These are phyloP conservation scores for Borostomias antarcticus DNA, from an alignment of 2,797 vertebrate species.

Conservation along the genomic window DNA sequence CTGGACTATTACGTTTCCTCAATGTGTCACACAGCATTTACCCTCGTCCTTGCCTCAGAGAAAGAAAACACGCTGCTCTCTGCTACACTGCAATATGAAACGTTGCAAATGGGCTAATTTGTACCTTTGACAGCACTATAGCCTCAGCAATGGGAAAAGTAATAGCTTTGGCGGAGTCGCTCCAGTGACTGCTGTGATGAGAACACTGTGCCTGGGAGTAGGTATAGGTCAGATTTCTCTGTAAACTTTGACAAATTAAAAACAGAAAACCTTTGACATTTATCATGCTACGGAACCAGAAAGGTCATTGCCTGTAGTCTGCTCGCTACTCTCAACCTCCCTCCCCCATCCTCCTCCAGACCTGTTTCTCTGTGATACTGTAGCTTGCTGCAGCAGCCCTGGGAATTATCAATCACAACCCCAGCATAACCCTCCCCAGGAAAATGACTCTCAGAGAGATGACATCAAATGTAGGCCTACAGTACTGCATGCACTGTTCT, in stretches of 20 bases:
- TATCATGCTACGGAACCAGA: constrained; percentile 69
- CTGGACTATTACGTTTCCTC: constrained; percentile 55
- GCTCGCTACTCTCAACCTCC: constrained; percentile 64
- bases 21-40: constrained; percentile 31
- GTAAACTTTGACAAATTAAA: constrained; percentile 78
- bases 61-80: constrained; percentile 54
- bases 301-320: constrained; percentile 70
- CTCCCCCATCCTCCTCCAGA: constrained; percentile 53
- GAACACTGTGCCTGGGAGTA: constrained; percentile 61
- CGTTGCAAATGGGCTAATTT: constrained; percentile 78
- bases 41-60: constrained; percentile 20
- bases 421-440: constrained; percentile 10
- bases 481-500: too few relatives aligned
- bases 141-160: constrained; percentile 60
- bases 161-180: constrained; percentile 69
- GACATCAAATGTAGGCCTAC: not conserved
- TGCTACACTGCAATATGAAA: constrained; percentile 62
- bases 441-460: constrained; percentile 26
- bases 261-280: constrained; percentile 78
- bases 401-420: constrained; percentile 42
- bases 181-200: constrained; percentile 68
- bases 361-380: constrained; percentile 33
- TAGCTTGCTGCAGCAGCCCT: constrained; percentile 28
- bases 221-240: constrained; percentile 73
- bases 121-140: constrained; percentile 69